These are phyloP conservation scores for Eudemis profundana DNA, from an alignment of 2,888 invertebrate genomes.

Conservation along the genomic window DNA sequence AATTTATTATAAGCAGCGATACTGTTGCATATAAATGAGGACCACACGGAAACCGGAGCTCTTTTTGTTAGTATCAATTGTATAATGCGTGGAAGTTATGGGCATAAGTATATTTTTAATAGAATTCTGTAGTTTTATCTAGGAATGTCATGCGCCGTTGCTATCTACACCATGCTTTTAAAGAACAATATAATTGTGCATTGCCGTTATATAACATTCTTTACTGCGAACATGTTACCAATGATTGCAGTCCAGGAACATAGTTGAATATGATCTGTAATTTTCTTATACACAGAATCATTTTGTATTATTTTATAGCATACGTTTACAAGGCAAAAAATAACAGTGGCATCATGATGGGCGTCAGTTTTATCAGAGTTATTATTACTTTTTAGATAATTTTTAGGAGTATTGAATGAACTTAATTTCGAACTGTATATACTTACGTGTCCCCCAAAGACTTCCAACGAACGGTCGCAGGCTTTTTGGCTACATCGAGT, in stretches of 20 bases:
- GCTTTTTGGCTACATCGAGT: no score
- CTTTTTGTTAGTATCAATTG: no score
- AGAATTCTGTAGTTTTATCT: background rate
- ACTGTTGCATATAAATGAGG: slow-evolving; percentile 20
- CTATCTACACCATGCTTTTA: background rate
- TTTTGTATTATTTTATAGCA: background rate
- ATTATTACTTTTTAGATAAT: no score
- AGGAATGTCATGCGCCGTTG: no score
- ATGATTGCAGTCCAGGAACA: background rate
- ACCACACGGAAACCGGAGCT: background rate
- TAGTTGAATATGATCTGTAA: background rate
- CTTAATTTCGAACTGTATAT: no score
- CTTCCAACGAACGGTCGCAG: no score
- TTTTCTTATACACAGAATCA: background rate
- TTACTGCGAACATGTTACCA: background rate
- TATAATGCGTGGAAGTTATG: no score
- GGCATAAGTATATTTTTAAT: background rate
- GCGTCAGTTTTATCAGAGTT: no score
- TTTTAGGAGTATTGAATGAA: no score
- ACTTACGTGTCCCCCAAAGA: no score
- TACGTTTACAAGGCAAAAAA: no score
- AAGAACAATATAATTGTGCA: background rate
- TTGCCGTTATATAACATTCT: background rate
- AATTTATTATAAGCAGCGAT: slow-evolving; percentile 19
- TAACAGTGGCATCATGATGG: no score